Base-by-base conservation (phyloP, 2,113 vertebrate species). In the Shinisaurus crocodilurus region DNA sequence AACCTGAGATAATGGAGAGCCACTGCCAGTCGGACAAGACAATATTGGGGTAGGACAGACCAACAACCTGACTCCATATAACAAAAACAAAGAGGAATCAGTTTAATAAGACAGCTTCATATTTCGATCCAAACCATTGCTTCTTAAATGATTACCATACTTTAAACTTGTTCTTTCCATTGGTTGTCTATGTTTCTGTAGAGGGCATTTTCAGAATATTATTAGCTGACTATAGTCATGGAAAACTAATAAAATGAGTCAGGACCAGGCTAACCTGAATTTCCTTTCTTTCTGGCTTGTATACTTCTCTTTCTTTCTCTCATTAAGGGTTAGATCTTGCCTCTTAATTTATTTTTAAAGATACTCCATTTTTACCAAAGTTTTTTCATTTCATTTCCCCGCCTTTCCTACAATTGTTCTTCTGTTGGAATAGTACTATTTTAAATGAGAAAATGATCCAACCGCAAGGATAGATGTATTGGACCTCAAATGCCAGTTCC, bases 181-280 rank as follows among this genome's bases (percentile, higher is more conserved):
- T 65, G 12, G 54, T 45, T 79, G 29, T 15, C 74, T 77, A 57
- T 45, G 16, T 65, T 65, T 63, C 37, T 34, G 32, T 20, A 79
- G 43, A 63, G 18, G 10, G 40, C 86, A 67, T 13, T 87, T 87
- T 63, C 23, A 63, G 72, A 32, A 29, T 32, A 43, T 27, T 79
- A 48, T 79, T 79, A 79, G 57, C 29, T 45, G 74, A 6, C 85
- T 57, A 5, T 15, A 40, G 8, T 32, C 20, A 45, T 67, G 75
- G 86, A 88, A 88, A 88, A 80, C 50, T 32, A 80, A 67, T 67
- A 79, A 88, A 76, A 67, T 67, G 75, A 88, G 60, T 80, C 86
- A 79, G 57, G 7, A 9, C 40, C 40, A 67, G 54, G 23, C 29
- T 34, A 77, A 79, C 37, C 40, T 45, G 54, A 65, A 48, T 29